phyloP scores from a whole-genome alignment of 35 echinoderm and acorn worm genomes.

The Stichopus chloronotus region DNA sequence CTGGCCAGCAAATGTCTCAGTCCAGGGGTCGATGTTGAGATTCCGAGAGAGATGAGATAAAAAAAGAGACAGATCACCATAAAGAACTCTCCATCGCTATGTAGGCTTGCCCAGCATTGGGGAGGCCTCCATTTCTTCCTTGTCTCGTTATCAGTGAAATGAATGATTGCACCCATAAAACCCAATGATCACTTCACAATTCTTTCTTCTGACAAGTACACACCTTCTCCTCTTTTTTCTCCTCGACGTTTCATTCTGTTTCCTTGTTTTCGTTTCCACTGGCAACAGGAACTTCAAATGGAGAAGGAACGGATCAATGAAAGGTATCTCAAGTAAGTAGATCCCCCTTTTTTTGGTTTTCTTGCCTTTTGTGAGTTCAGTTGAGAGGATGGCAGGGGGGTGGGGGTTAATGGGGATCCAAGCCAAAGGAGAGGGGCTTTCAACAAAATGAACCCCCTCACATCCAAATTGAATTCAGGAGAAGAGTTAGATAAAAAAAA shows the following conservation, averaged over 20 bases:
- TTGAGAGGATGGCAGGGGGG: not conserved
- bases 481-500: not conserved
- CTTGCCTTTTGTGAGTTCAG: not conserved
- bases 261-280: not conserved
- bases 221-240: not conserved
- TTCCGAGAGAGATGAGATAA: not conserved
- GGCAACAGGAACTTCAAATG: slow-evolving; percentile 25
- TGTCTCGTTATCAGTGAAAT: not conserved
- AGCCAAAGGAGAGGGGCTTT: not conserved
- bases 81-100: not conserved
- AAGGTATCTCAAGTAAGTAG: slow-evolving; percentile 36
- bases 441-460: not conserved
- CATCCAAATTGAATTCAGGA: not conserved
- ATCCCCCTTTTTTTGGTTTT: not conserved
- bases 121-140: not conserved
- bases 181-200: slow-evolving; percentile 49
- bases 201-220: slow-evolving; percentile 27
- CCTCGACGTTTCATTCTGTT: not conserved
- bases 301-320: slow-evolving; percentile 48
- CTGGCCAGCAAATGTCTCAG: not conserved
- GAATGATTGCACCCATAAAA: slow-evolving; percentile 23
- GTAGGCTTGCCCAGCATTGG: not conserved
- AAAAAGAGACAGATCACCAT: not conserved
- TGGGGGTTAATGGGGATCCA: not conserved
- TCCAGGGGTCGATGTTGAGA: slow-evolving; percentile 9